Base-by-base conservation (phyloP, 1,140 invertebrate genomes). In the Brachionus rubens region DNA sequence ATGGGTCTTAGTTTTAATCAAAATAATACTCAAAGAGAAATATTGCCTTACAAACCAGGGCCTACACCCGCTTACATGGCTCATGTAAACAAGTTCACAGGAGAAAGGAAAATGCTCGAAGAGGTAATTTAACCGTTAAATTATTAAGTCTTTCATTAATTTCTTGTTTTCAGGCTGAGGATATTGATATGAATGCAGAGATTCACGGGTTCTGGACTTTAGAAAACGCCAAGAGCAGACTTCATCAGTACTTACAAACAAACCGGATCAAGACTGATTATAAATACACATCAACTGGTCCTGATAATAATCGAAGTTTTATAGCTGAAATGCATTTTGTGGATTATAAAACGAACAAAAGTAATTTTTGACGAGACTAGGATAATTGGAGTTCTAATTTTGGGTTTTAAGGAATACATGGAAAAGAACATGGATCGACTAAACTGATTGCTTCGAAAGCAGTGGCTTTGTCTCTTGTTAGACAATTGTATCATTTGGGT, bases 151-250 rank as follows among this genome's bases (percentile, higher is more conserved):
- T 16, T 36, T 59, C 14, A 43, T 21, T 30, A 30, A 65, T 14
- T 9, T 40, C 36, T 19, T n/a, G n/a, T 47, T 36, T 79, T 28
- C 70, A 89, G 86, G 93, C 94, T 1, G 94, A 97, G 86, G 92
- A 93, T 80, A 85, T 94, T 36, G 94, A 97, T 85, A 90, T 96
- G 0, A 97, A 96, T 86, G 91, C 94, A 3, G 89, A 89, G 72
- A 93, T 97, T 80, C 95, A 98, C 86, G 95, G 95, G 7, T 96
- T 96, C 83, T 98, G 94, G 94, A 97, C 93, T 0, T 89, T 97
- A 80, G 94, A 98, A 81, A 97, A 96, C 88, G 93, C 94, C 7
- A 98, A 98, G 84, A 92, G 92, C 6, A 91, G 94, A 79, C 85
- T 98, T 0, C 93, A 98, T 87, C 94, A 97, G 83, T 98, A 92